These are phyloP conservation scores for Petroica traversi DNA, from an alignment of 2,113 vertebrate genomes.

Conservation along the genomic window DNA sequence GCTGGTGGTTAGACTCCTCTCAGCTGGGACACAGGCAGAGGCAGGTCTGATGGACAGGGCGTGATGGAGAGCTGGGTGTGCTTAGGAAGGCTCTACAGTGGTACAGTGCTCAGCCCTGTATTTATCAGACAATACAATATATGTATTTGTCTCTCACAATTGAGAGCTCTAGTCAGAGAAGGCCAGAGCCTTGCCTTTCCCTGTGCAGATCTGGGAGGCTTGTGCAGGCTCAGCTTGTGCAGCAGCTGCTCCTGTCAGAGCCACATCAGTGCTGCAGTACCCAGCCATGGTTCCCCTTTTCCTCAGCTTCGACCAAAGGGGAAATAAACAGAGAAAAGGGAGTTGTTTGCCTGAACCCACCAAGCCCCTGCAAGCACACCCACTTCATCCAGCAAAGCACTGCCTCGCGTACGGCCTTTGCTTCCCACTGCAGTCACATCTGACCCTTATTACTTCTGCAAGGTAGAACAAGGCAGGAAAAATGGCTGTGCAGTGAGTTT, in stretches of 20 bases:
- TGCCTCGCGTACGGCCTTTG: background rate
- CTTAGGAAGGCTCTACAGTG: background rate
- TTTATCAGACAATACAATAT: background rate
- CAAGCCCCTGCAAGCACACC: background rate
- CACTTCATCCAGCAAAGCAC: background rate
- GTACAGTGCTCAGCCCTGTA: background rate
- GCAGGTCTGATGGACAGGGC: background rate
- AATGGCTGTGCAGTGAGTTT: constrained; percentile 61
- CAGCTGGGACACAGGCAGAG: accelerated
- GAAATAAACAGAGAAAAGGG: background rate
- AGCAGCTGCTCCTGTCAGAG: background rate
- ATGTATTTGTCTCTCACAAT: background rate
- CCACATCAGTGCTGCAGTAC: accelerated
- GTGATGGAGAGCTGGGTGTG: background rate
- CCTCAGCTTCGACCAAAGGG: background rate
- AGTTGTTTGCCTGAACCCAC: background rate
- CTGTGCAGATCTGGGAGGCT: background rate
- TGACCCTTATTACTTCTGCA: constrained; percentile 64
- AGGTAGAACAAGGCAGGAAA: constrained; percentile 66
- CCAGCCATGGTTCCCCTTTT: background rate
- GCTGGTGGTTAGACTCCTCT: background rate
- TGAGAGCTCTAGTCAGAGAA: background rate
- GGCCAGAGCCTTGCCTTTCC: background rate
- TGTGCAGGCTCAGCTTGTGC: background rate
- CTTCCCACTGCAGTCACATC: constrained; percentile 57